Percentiles rank a stretch among this genome's conserved stretches.
Evolutionary conservation across 2,888 invertebrate genomes (phyloP).

Genomic region (Cantharis rustica): DNA sequence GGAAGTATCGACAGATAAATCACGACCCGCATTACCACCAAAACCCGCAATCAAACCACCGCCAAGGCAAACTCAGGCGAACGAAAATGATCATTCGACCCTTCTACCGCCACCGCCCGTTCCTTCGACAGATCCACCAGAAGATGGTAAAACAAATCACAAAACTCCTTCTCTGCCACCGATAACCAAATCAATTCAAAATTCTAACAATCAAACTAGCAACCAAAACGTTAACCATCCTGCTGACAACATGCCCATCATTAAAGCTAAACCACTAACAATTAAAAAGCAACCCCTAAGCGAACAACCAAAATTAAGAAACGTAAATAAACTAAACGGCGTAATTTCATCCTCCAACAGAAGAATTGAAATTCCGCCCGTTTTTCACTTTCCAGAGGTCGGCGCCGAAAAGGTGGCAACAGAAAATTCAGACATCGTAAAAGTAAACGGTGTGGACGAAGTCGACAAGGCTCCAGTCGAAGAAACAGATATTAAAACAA

Average conservation of each 20-base stretch:
- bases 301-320: constrained; percentile 78
- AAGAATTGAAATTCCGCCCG: constrained; percentile 82
- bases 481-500: constrained; percentile 47
- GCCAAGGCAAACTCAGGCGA: constrained; percentile 57
- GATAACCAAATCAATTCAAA: constrained; percentile 10
- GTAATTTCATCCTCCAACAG: constrained; percentile 70
- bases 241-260: constrained; percentile 59
- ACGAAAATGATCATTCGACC: constrained; percentile 12
- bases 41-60: constrained; percentile 76
- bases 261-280: constrained; percentile 84
- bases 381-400: constrained; percentile 77
- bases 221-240: constrained; percentile 35
- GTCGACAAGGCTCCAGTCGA: constrained; percentile 37
- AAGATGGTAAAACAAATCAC: constrained; percentile 41
- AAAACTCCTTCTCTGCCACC: constrained; percentile 31
- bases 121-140: constrained; percentile 49
- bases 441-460: constrained; percentile 47
- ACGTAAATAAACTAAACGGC: constrained; percentile 61
- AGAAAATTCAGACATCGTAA: constrained; percentile 29
- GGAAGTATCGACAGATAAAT: constrained; percentile 61
- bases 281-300: constrained; percentile 82
- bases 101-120: constrained; percentile 60
- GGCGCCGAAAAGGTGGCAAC: constrained; percentile 45
- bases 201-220: constrained; percentile 39
- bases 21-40: constrained; percentile 80